A percentile compares a stretch with the other conserved stretches of the same genome.
phyloP scores from a whole-genome alignment of 2,888 invertebrate species.

The Synergus laeviventris region DNA sequence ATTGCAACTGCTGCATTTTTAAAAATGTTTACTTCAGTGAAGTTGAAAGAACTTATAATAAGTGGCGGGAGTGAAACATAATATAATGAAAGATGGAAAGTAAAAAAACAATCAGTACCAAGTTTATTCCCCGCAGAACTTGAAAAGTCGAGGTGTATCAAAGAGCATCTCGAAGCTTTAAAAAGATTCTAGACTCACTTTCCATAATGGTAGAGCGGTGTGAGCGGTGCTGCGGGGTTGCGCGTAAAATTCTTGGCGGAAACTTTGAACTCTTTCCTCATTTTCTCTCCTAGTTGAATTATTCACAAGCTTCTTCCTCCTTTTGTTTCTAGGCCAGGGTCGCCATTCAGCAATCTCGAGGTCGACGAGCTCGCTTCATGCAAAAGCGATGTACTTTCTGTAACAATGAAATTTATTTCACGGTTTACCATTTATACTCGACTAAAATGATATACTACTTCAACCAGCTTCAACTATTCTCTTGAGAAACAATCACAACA shows the following conservation, averaged over 20 bases:
- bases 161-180: slow-evolving; percentile 52
- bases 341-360: slow-evolving; percentile 69
- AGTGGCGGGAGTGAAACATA: slow-evolving; percentile 43
- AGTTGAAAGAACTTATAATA: neutral
- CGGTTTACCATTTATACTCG: neutral
- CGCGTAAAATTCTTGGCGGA: slow-evolving; percentile 70
- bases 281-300: slow-evolving; percentile 74
- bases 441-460: neutral
- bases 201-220: slow-evolving; percentile 51
- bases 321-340: slow-evolving; percentile 76
- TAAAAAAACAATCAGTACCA: slow-evolving; percentile 46
- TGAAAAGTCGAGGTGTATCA: slow-evolving; percentile 52
- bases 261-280: slow-evolving; percentile 76
- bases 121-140: slow-evolving; percentile 50
- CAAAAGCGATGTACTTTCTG: slow-evolving; percentile 18
- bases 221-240: slow-evolving; percentile 46
- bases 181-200: slow-evolving; percentile 57
- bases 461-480: neutral
- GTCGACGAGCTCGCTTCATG: slow-evolving; percentile 51
- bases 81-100: slow-evolving; percentile 39
- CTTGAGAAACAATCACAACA: neutral
- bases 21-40: neutral
- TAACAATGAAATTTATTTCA: slow-evolving; percentile 23
- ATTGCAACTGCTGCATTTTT: neutral
- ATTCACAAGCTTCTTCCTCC: slow-evolving; percentile 74